Conservation (phyloP, 2,113 vertebrate genomes). For the Vidua chalybeata region DNA sequence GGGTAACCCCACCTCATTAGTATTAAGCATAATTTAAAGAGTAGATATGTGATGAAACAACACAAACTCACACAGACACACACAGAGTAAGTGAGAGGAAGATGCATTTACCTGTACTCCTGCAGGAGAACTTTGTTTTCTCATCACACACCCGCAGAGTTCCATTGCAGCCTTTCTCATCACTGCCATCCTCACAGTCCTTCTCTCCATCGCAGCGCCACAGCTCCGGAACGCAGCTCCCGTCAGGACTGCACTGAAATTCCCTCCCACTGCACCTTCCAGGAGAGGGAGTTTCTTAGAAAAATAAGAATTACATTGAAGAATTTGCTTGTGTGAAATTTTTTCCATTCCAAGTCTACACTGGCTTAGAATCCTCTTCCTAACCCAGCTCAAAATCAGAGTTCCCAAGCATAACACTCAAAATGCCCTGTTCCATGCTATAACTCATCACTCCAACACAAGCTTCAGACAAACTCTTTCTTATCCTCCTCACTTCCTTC, state of each 20-base stretch:
- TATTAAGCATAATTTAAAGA: not conserved
- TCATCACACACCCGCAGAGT: constrained; percentile 88
- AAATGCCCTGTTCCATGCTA: no score
- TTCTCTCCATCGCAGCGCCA: constrained; percentile 97
- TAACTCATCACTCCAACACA: not conserved
- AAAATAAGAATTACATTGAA: constrained; percentile 20
- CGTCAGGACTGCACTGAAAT: constrained; percentile 90
- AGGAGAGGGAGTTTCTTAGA: constrained; percentile 80
- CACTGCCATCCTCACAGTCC: constrained; percentile 95
- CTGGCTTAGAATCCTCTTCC: not conserved
- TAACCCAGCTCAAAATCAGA: not conserved
- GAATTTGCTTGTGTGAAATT: not conserved
- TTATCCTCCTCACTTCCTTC: not conserved
- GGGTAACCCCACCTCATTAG: not conserved
- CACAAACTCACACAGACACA: not conserved
- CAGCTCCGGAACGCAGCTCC: constrained; percentile 89
- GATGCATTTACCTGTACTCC: constrained; percentile 80
- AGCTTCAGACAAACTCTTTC: not conserved
- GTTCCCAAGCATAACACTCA: accelerated
- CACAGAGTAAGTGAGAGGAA: not conserved
- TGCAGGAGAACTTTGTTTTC: constrained; percentile 95
- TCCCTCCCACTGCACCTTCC: constrained; percentile 87
- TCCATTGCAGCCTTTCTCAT: constrained; percentile 90
- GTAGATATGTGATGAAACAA: not conserved
- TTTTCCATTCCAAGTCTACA: not conserved